A percentile compares a stretch with the other conserved stretches of the same genome.
Conservation (phyloP, 2,113 vertebrate species). For the Myotis yumanensis region DNA sequence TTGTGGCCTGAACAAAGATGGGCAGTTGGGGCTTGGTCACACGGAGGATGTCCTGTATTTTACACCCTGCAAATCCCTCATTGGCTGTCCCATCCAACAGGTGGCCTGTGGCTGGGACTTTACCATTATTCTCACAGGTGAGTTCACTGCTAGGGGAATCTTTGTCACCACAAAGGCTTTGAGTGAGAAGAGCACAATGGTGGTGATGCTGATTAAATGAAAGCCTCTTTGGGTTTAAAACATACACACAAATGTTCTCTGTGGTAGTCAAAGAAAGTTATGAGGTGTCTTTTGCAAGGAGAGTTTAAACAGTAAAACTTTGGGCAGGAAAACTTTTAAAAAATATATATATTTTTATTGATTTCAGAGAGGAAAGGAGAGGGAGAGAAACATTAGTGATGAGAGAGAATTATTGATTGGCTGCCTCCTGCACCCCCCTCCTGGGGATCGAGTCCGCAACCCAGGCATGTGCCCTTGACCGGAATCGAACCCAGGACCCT, state of each 20-base stretch:
- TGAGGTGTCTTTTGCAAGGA: constrained; percentile 23
- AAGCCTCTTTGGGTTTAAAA: constrained; percentile 7
- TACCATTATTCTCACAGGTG: constrained; percentile 91
- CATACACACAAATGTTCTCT: background rate
- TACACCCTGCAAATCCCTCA: constrained; percentile 83
- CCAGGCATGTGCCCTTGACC: too few relatives aligned
- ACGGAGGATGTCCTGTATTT: constrained; percentile 84
- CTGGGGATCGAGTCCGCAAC: too few relatives aligned
- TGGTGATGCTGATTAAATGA: background rate
- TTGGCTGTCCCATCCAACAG: constrained; percentile 81
- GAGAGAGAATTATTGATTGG: too few relatives aligned
- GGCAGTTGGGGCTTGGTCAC: constrained; percentile 92
- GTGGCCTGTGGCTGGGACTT: constrained; percentile 97
- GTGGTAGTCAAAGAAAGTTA: background rate
- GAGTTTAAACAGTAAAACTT: background rate
- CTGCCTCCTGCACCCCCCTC: too few relatives aligned
- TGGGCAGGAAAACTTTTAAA: background rate
- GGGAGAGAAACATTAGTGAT: too few relatives aligned
- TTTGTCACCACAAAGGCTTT: background rate
- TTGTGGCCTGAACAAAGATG: constrained; percentile 93
- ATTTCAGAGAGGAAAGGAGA: too few relatives aligned
- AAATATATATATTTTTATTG: too few relatives aligned
- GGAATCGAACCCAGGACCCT: too few relatives aligned
- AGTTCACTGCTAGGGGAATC: constrained; percentile 57
- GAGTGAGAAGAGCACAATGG: background rate